Conservation (phyloP, 2,888 invertebrate genomes). For the Spatulosminthurus flaviceps region DNA sequence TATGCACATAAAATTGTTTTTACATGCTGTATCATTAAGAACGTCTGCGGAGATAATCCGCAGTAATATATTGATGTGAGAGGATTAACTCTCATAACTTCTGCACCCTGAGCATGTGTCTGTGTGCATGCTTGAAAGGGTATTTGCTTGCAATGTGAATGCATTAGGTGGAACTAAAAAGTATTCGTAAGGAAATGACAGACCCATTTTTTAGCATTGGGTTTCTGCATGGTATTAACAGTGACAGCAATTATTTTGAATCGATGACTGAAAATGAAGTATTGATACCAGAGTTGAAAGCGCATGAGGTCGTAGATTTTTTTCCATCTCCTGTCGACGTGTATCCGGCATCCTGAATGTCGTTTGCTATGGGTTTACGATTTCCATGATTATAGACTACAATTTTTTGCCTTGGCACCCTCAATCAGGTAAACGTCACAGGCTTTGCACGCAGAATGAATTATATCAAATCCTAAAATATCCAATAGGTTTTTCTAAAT, state of each 20-base stretch:
- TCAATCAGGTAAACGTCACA: conserved; percentile 39
- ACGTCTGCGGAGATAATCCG: too few species aligned
- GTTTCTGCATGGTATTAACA: neutral
- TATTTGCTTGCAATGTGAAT: too few species aligned
- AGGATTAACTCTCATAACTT: too few species aligned
- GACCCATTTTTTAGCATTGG: conserved; percentile 2
- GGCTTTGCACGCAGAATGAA: conserved; percentile 30
- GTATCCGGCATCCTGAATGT: neutral
- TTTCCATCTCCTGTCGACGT: neutral
- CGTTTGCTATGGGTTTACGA: conserved; percentile 11
- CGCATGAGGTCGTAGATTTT: conserved; percentile 11
- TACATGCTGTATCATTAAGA: too few species aligned
- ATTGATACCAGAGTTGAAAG: conserved; percentile 4
- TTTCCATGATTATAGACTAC: neutral
- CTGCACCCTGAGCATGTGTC: too few species aligned
- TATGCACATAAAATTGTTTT: too few species aligned
- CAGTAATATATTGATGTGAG: too few species aligned
- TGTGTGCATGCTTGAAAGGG: too few species aligned
- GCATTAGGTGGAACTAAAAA: too few species aligned
- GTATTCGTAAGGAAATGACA: neutral
- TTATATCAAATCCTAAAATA: conserved; percentile 16
- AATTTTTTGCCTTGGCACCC: conserved; percentile 8
- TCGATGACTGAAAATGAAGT: conserved; percentile 25
- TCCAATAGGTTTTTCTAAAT: conserved; percentile 11
- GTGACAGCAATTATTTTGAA: conserved; percentile 19